Conservation (phyloP, 2,797 vertebrate genomes). For the Orientallactaga sibirica region DNA sequence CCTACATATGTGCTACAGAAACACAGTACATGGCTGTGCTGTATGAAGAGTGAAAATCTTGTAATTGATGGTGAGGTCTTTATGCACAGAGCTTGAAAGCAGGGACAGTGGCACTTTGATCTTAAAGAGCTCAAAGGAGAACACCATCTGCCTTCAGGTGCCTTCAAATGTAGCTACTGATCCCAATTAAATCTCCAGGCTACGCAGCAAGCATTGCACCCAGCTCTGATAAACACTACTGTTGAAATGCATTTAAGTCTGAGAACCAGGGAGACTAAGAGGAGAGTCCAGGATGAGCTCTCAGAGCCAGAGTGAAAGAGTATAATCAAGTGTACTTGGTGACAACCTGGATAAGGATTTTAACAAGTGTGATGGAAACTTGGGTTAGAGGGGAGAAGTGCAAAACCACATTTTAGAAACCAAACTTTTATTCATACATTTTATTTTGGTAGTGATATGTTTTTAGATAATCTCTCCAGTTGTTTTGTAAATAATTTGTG, state of each 20-base stretch:
- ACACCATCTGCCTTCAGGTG: conserved; percentile 61
- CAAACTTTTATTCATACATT: background rate
- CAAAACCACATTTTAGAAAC: background rate
- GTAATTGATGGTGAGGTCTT: conserved; percentile 81
- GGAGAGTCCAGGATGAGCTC: background rate
- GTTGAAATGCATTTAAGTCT: conserved; percentile 62
- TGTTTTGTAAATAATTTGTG: conserved; percentile 10
- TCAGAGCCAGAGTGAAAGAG: background rate
- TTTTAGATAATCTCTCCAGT: background rate
- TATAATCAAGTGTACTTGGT: background rate
- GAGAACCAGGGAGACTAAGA: background rate
- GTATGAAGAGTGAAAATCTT: conserved; percentile 64
- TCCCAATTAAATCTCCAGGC: conserved; percentile 78
- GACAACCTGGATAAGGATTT: conserved; percentile 6
- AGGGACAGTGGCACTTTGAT: conserved; percentile 82
- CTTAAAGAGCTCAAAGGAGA: conserved; percentile 82
- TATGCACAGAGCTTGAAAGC: conserved; percentile 76
- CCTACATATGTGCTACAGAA: background rate
- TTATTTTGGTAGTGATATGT: background rate
- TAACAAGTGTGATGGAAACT: background rate
- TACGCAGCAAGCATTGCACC: conserved; percentile 71
- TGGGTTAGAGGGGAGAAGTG: background rate
- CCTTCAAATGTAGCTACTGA: conserved; percentile 81
- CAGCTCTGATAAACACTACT: conserved; percentile 77
- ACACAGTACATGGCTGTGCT: conserved; percentile 24